phyloP scores from a whole-genome alignment of 2,797 vertebrate genomes.

The Cuniculus paca region DNA sequence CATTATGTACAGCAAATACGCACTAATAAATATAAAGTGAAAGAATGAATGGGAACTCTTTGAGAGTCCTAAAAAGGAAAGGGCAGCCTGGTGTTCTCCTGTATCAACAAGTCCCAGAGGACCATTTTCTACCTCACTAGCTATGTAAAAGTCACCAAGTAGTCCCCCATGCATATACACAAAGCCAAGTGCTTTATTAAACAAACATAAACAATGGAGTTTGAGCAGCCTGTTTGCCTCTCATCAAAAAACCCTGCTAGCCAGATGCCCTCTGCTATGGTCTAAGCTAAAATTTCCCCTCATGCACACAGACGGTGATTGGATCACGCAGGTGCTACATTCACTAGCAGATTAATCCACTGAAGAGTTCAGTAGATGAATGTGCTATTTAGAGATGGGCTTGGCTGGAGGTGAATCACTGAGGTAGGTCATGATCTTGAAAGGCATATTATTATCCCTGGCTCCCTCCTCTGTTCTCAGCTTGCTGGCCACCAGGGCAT shows the following conservation, averaged over 20 bases:
- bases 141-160: not conserved
- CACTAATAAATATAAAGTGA: not conserved
- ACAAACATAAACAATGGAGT: not conserved
- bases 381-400: not conserved
- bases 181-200: constrained; percentile 8
- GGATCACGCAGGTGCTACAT: not conserved
- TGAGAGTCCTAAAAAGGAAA: not conserved
- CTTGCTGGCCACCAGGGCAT: not conserved
- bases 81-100: not conserved
- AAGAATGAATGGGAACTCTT: not conserved
- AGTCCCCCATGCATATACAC: not conserved
- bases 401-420: not conserved
- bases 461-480: not conserved
- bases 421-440: not conserved
- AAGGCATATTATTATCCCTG: not conserved
- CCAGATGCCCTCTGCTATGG: not conserved
- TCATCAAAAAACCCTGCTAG: not conserved
- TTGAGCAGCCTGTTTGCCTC: not conserved
- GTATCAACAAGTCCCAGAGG: not conserved
- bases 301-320: not conserved
- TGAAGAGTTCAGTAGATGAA: not conserved
- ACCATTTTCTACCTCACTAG: not conserved
- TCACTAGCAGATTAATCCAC: not conserved
- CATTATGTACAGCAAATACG: not conserved
- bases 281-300: not conserved